Percentiles rank a stretch among this genome's conserved stretches.
Conservation (phyloP, 2,888 invertebrate species). For the Ashinkailepas kermadecensis region DNA sequence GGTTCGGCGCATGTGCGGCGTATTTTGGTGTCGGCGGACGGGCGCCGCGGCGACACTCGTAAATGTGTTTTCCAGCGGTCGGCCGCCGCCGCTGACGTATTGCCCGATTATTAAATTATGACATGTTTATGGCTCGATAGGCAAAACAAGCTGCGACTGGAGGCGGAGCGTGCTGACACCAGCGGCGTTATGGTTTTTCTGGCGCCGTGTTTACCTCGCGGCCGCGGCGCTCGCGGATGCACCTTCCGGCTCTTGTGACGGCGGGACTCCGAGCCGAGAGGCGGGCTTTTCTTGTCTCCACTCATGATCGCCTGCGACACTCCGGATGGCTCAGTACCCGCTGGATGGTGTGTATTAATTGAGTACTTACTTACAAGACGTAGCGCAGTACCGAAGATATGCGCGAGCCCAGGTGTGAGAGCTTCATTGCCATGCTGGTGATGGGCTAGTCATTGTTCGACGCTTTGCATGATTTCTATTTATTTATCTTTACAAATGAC, state of each 20-base stretch:
- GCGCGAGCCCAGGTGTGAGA: no score
- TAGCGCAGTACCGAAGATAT: no score
- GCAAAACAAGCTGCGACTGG: background rate
- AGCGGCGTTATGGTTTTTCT: background rate
- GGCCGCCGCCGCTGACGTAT: background rate
- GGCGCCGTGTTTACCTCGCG: no score
- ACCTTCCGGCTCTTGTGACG: background rate
- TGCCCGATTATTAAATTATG: constrained; percentile 8
- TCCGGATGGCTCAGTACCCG: no score
- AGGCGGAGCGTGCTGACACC: background rate
- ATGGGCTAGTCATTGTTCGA: no score
- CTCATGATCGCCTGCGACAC: background rate
- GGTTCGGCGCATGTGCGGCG: background rate
- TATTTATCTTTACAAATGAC: no score
- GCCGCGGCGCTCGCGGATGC: background rate
- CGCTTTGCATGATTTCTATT: no score
- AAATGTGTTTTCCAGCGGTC: background rate
- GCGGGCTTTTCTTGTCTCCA: background rate
- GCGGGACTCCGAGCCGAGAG: background rate
- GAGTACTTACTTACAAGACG: no score
- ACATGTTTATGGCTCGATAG: constrained; percentile 4
- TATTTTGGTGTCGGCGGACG: background rate
- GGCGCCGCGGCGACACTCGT: background rate
- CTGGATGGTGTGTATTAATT: no score
- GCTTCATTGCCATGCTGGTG: no score